Percentiles rank a stretch among this genome's conserved stretches.
These are phyloP conservation scores for Spinus pinus DNA, from an alignment of 2,797 vertebrate species.

Conservation along the genomic window DNA sequence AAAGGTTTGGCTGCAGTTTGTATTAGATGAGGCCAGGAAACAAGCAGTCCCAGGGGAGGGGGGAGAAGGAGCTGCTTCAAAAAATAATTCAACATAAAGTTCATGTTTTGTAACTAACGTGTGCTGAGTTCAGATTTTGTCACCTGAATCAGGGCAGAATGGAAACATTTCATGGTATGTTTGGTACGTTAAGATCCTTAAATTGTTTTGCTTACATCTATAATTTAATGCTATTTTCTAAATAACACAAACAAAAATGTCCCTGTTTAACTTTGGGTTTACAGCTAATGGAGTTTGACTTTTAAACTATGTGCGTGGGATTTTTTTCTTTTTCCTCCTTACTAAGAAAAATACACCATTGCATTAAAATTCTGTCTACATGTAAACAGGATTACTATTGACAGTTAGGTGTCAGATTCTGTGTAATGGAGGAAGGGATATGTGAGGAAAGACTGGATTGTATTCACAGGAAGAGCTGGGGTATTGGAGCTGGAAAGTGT, in stretches of 20 bases:
- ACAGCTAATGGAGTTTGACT: background rate
- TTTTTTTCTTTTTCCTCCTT: background rate
- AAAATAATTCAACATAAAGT: background rate
- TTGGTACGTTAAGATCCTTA: background rate
- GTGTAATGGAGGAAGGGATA: background rate
- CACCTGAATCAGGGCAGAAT: background rate
- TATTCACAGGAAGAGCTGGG: background rate
- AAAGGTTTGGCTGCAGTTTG: background rate
- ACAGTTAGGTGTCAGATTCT: background rate
- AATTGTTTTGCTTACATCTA: background rate
- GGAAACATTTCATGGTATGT: background rate
- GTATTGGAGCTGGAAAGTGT: background rate
- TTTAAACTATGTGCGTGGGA: background rate
- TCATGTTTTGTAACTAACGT: background rate
- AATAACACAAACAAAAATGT: background rate
- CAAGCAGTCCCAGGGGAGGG: background rate
- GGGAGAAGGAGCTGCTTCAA: background rate
- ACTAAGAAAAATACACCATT: background rate
- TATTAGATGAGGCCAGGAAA: background rate
- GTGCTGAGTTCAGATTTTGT: background rate
- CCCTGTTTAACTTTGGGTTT: background rate
- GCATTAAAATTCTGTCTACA: background rate
- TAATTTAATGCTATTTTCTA: background rate
- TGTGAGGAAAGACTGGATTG: background rate
- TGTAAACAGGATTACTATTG: background rate